Evolutionary conservation across 2,113 vertebrate species (phyloP).

Genomic region (Chrysemys picta): DNA sequence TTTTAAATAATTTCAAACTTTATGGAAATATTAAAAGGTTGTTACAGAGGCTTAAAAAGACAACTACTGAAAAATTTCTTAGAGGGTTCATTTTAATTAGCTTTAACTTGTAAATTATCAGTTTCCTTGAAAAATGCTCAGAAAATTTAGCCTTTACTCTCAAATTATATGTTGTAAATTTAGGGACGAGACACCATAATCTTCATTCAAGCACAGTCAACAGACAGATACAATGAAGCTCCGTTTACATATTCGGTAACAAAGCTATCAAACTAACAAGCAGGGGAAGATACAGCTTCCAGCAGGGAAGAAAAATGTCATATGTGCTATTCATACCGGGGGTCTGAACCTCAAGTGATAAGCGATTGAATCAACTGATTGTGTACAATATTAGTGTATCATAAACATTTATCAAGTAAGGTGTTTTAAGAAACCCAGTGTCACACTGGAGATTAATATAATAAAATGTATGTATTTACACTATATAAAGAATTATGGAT

Average conservation of each 20-base stretch:
- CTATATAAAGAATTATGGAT: background rate
- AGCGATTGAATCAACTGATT: background rate
- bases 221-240: background rate
- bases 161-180: background rate
- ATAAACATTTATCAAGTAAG: background rate
- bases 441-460: background rate
- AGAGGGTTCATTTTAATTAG: background rate
- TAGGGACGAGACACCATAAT: background rate
- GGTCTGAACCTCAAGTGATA: background rate
- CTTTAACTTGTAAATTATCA: background rate
- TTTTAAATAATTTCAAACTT: background rate
- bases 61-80: background rate
- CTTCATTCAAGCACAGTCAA: background rate
- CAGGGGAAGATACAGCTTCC: background rate
- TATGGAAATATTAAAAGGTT: background rate
- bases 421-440: background rate
- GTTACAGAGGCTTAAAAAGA: background rate
- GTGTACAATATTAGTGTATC: background rate
- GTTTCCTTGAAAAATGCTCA: background rate
- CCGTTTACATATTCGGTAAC: background rate
- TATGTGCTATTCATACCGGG: background rate
- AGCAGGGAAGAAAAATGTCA: background rate
- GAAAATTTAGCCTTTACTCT: background rate
- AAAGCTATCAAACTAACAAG: background rate
- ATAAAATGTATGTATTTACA: background rate